Evolutionary conservation across 1,140 invertebrate genomes (phyloP), one percentile per base, ranked within the genome.

Genomic region (Drusus annulatus): DNA sequence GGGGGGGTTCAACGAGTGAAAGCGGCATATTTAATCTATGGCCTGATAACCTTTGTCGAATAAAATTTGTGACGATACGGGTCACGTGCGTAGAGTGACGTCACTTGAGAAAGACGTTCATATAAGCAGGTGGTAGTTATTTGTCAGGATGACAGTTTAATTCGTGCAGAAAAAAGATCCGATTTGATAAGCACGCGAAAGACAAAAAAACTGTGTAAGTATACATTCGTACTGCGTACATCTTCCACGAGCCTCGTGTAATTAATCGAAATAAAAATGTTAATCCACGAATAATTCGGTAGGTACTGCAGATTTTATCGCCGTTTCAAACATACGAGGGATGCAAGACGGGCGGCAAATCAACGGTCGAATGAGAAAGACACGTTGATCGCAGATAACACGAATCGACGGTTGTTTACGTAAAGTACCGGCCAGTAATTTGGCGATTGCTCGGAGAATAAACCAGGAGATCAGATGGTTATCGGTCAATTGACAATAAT

Each of bases 31-130:
- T 56, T 21, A 56, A 74, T 28, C 25, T 54, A 58, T 28, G 71
- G n/a, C 17, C 71, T 58, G 71, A 74, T 74, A 74, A 74, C 71
- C 71, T 74, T 58, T 74, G 52, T 58, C 52, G 71, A 51, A 16
- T 74, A 58, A 58, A 74, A 68, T 25, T 36, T n/a, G 23, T 68
- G 63, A 68, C 52, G 73, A 68, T 62, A 36, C 60, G 62, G 76
- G 76, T 50, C 60, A 77, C 31, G 76, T 77, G 76, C 21, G 36
- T 4, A 62, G 16, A 10, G 76, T 77, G 60, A 77, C 76, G 50
- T 77, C 60, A 77, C 62, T 21, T n/a, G 50, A 65, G 60, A 8
- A 63, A 50, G 76, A 77, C 60, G 5, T 13, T 62, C 56, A 23
- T 56, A 10, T 62, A 31, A 28, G 25, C 25, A 28, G 25, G 31